phyloP scores from a whole-genome alignment of 2,113 vertebrate genomes.

The Eira barbara region DNA sequence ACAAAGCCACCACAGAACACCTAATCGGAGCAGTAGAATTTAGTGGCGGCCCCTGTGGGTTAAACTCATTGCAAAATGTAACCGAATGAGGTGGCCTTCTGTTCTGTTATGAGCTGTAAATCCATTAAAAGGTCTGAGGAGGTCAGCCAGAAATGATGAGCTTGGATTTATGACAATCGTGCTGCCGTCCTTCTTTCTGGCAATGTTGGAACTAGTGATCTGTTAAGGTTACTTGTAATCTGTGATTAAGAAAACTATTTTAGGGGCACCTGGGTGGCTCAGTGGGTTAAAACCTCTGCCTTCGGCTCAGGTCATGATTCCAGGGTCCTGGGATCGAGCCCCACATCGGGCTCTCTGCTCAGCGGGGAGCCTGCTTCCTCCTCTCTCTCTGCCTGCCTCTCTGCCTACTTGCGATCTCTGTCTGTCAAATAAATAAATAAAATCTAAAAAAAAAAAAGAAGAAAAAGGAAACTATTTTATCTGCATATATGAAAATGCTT shows the following conservation, averaged over 20 bases:
- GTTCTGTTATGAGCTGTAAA: neutral
- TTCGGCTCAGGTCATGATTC: too few relatives aligned
- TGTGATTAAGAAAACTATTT: neutral
- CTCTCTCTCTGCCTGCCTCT: too few relatives aligned
- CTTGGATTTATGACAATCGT: neutral
- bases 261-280: too few relatives aligned
- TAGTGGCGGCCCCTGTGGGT: neutral
- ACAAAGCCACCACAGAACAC: neutral
- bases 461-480: neutral
- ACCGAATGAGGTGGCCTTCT: neutral
- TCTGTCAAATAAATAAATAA: too few relatives aligned
- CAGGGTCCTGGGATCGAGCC: too few relatives aligned
- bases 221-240: neutral
- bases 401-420: too few relatives aligned
- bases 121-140: neutral
- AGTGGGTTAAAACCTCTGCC: too few relatives aligned
- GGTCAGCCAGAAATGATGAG: neutral
- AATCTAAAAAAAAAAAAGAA: too few relatives aligned
- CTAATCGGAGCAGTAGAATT: neutral
- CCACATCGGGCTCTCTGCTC: too few relatives aligned
- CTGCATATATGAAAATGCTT: neutral
- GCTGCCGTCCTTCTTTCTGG: neutral
- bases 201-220: neutral
- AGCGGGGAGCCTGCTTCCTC: too few relatives aligned
- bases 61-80: neutral